Evolutionary conservation across 2,888 invertebrate genomes (phyloP), one percentile per base, ranked within the genome.

Genomic region (Acanthacorydalis orientalis): DNA sequence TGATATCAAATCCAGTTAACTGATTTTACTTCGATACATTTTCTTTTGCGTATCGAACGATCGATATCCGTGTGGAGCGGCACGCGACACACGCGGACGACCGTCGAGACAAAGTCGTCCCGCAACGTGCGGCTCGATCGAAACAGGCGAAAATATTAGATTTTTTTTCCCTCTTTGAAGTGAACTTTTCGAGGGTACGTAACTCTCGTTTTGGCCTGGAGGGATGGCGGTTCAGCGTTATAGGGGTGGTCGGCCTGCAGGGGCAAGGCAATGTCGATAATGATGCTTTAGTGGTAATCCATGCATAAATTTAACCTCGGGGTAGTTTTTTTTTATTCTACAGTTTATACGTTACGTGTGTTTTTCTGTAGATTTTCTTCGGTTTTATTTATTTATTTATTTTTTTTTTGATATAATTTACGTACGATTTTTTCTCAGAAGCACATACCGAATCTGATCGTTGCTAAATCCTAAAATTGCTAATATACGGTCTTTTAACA

Each of bases 231-330:
- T 15, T 33, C 9, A 15, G 32, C 35, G 15, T 12, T 16, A 12
- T 16, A 23, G 35, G 44, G 16, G 31, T 34, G 35, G 35, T 15
- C 12, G 16, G 12, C 31, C 15, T 34, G 23, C 44, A 58, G 54
- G 55, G 52, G 52, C 50, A 54, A 58, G 55, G 55, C 53, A 52
- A 50, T 54, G 53, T 55, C 50, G 52, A 59, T 63, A 63, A 63
- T 62, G 62, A 63, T 61, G 62, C 62, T 62, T 58, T 57, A 55
- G 55, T 57, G 53, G 62, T 62, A 63, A 63, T 62, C 61, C 63
- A 63, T 63, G 62, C 63, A 63, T 62, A 60, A 44, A 44, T 44
- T 44, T 44, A 35, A 34, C 44, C 43, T 31, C 43, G 31, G 31
- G 43, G 31, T 43, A 31, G 12, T 44, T 44, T 44, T 44, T 44